Conservation (phyloP, 2,888 invertebrate species). For the Invenusta paracnida region DNA sequence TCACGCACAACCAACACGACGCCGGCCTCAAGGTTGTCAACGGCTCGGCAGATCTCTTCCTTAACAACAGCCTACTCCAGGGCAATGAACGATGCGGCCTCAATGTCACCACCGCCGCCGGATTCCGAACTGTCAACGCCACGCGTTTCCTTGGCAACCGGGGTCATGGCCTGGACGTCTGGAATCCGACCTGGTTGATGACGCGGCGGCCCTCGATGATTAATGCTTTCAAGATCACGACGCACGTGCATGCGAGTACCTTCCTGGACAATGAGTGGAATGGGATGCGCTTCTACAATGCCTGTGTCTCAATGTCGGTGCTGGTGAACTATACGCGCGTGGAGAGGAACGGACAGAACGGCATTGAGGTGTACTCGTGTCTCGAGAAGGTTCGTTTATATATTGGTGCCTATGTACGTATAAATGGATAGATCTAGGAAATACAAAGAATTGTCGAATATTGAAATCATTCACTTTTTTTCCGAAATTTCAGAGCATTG, state of each 20-base stretch:
- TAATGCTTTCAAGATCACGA: not conserved
- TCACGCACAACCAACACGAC: slow-evolving; percentile 9
- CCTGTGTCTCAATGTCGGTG: not conserved
- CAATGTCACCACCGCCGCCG: slow-evolving; percentile 89
- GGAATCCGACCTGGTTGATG: slow-evolving; percentile 62
- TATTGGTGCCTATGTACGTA: no score
- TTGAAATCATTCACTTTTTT: no score
- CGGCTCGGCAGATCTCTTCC: slow-evolving; percentile 70
- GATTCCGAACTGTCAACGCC: slow-evolving; percentile 85
- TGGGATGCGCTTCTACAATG: slow-evolving; percentile 40
- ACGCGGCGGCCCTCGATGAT: slow-evolving; percentile 68
- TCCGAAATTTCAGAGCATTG: no score
- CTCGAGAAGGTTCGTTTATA: slow-evolving; percentile 17
- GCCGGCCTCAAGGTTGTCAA: slow-evolving; percentile 34
- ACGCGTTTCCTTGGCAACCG: slow-evolving; percentile 78
- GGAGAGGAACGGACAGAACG: not conserved
- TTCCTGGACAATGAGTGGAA: slow-evolving; percentile 31
- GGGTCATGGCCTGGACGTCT: slow-evolving; percentile 70
- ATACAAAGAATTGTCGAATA: no score
- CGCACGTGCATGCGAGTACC: not conserved
- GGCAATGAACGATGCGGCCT: slow-evolving; percentile 74
- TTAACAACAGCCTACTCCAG: slow-evolving; percentile 73
- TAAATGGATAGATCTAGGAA: no score
- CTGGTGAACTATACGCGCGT: slow-evolving; percentile 35
- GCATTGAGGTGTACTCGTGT: slow-evolving; percentile 37